Evolutionary conservation across 2,113 vertebrate species (phyloP), one percentile per base, ranked within the genome.

Genomic region (Eulemur rufifrons): DNA sequence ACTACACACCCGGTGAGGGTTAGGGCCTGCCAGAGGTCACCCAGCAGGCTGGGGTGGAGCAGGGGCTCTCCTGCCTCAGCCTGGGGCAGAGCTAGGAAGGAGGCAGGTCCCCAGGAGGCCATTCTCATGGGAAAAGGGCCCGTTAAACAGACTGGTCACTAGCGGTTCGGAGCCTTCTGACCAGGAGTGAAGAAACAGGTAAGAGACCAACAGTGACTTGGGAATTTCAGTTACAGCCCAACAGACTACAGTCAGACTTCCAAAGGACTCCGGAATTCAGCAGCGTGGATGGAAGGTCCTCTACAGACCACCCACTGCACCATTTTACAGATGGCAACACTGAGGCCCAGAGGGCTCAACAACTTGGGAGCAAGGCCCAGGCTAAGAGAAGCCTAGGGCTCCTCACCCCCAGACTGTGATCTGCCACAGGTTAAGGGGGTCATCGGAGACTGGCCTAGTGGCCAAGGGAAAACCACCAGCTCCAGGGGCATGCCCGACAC

Each of bases 121-220:
- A 37, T 25, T 29, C 14, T 29, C 15, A 1, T 0, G 37, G 74
- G 47, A 2, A 5, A 32, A 78, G n/a, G 15, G 14, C 20, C 2
- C 2, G 4, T 23, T 2, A 50, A 25, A 25, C 27, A 32, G 47
- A 54, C 39, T 1, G 2, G n/a, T 63, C 34, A 25, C n/a, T 20
- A 63, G 74, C 52, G 32, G 61, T 27, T 12, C n/a, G 7, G 78
- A 32, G 39, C 23, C 86, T 74, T 85, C 69, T 13, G 10, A 39
- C 29, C 39, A 0, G 68, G 61, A 85, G 32, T 20, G 20, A n/a
- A 68, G 45, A 92, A 59, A 50, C 29, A 50, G 71, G 23, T 34
- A 86, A 25, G 5, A 45, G 63, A 71, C 17, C 0, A 5, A 50
- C 69, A 2, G 29, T 6, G 64, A 64, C 0, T 0, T 5, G 17